Percentiles rank a stretch among this genome's conserved stretches.
Evolutionary conservation across 2,797 vertebrate species (phyloP).

Genomic region (Cossypha niveicapilla): DNA sequence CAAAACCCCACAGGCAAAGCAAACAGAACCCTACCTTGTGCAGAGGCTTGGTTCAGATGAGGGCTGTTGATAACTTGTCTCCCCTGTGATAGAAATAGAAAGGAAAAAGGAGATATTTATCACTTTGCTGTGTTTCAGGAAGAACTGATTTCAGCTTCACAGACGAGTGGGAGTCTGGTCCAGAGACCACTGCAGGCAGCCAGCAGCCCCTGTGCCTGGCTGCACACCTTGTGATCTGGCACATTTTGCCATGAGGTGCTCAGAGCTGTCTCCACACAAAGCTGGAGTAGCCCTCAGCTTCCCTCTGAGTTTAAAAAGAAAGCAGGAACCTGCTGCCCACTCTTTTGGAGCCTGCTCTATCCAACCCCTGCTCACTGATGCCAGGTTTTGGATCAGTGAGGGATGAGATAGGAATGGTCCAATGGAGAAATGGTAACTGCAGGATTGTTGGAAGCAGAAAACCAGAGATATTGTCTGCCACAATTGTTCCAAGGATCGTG

Average conservation of each 20-base stretch:
- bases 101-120: background rate
- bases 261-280: background rate
- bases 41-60: constrained; percentile 19
- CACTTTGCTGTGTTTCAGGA: background rate
- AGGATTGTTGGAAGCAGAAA: background rate
- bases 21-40: constrained; percentile 34
- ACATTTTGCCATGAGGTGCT: background rate
- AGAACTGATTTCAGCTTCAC: background rate
- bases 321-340: background rate
- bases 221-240: fast-evolving
- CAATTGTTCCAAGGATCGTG: background rate
- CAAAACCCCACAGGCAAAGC: background rate
- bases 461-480: background rate
- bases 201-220: background rate
- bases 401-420: background rate
- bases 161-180: background rate
- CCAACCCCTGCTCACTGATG: background rate
- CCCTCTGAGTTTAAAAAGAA: background rate
- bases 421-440: background rate
- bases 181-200: background rate
- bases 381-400: background rate
- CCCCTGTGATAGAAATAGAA: constrained; percentile 29
- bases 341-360: background rate
- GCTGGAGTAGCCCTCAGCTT: background rate
- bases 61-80: constrained; percentile 10